A percentile compares a stretch with the other conserved stretches of the same genome.
These are phyloP conservation scores for Drosophila subobscura DNA, from an alignment of 1,140 invertebrate genomes.

Conservation along the genomic window DNA sequence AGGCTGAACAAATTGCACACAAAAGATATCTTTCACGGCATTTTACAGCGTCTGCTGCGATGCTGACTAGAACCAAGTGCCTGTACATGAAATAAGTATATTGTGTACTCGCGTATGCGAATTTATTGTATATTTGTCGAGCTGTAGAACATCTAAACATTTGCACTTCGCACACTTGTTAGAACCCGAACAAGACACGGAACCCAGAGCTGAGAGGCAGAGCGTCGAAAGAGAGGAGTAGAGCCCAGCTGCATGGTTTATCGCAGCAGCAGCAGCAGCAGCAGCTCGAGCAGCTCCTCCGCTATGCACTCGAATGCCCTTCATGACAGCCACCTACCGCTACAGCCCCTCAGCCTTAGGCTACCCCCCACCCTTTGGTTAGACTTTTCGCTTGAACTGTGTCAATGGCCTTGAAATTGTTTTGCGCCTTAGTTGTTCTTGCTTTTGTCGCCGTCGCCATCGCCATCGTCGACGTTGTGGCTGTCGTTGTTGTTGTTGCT, in stretches of 20 bases:
- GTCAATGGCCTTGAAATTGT: conserved; percentile 79
- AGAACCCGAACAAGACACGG: conserved; percentile 44
- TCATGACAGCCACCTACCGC: conserved; percentile 29
- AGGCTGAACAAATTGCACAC: too few relatives aligned
- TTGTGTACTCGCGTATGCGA: conserved; percentile 1
- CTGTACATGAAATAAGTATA: conserved; percentile 12
- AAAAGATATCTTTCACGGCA: too few relatives aligned
- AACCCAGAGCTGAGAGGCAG: conserved; percentile 31
- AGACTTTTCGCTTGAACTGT: conserved; percentile 68
- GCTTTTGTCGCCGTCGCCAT: too few relatives aligned
- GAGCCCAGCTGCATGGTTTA: conserved; percentile 63
- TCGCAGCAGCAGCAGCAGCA: conserved; percentile 59
- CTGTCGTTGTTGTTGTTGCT: conserved; percentile 52
- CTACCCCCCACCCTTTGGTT: conserved; percentile 10
- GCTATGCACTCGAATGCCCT: conserved; percentile 63
- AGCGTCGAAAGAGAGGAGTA: background rate
- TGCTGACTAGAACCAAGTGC: background rate
- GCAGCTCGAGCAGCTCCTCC: conserved; percentile 57
- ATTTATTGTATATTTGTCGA: conserved; percentile 32
- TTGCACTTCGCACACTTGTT: conserved; percentile 69
- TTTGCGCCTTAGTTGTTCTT: conserved; percentile 64
- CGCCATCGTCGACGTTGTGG: background rate
- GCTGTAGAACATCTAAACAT: conserved; percentile 62
- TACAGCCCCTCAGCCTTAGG: background rate
- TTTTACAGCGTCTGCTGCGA: conserved; percentile 22